Evolutionary conservation across 2,888 invertebrate genomes (phyloP), one percentile per base, ranked within the genome.

Genomic region (Timema cristinae): DNA sequence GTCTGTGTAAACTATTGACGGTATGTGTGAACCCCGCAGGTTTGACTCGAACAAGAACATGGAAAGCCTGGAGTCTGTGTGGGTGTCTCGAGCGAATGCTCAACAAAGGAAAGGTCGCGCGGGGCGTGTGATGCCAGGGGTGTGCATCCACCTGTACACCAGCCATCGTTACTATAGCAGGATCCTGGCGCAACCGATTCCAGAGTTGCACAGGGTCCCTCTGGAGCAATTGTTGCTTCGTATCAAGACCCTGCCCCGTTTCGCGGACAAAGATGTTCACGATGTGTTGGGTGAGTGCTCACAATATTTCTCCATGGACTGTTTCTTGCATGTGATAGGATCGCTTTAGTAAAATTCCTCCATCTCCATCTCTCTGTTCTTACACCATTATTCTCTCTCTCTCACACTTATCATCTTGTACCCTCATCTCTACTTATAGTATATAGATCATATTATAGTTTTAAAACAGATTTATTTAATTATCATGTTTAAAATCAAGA

Each of bases 71-170:
- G 94, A 94, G 77, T 86, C 91, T 0, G 92, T 92, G 2, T 96
- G 96, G 95, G 94, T 95, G 8, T 95, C 97, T 0, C 86, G 89
- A 56, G 95, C 97, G 0, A 97, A 96, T 83, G 95, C 95, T 0
- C 85, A 91, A 75, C 97, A 98, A 80, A 87, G 97, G 50, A 90
- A 89, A 79, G 97, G 97, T 50, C 86, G 97, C 67, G 96, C 97
- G 13, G 97, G 97, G 0, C 88, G 97, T 70, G 95, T 95, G 5
- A 91, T 91, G 88, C 87, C 93, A 0, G 97, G 97, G 0, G 89
- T 94, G 49, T 94, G 93, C 79, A 88, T 94, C 72, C 95, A 97
- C 79, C 83, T 97, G 68, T 97, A 91, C 81, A 94, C 95, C 0
- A 87, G 89, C 0, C 89, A 91, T 76, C 86, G 82, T 77, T 82